Conservation (phyloP, 2,797 vertebrate genomes). For the Microtus agrestis region DNA sequence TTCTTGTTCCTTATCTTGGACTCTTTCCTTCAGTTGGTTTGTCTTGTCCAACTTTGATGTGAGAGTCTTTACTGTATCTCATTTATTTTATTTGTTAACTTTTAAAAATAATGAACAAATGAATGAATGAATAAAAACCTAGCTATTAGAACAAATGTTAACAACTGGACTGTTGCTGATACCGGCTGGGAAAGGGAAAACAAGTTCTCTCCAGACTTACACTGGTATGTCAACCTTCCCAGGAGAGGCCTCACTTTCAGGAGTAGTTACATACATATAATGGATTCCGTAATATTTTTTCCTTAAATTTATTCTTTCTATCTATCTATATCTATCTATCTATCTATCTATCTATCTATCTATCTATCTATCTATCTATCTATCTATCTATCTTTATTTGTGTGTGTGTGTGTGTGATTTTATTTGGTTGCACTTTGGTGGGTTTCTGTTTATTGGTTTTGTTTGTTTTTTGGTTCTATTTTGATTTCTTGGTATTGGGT, state of each 20-base stretch:
- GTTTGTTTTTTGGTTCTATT: not conserved
- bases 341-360: not conserved
- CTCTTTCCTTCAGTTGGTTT: not conserved
- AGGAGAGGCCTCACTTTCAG: not conserved
- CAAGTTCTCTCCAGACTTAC: not conserved
- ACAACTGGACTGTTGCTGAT: not conserved
- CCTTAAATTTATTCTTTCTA: not conserved
- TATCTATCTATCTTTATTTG: too few species aligned
- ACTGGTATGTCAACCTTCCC: not conserved
- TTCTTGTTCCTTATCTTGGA: not conserved
- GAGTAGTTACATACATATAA: too few species aligned
- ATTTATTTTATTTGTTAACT: not conserved
- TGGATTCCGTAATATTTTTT: not conserved
- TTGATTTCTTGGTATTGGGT: not conserved
- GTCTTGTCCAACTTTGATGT: not conserved
- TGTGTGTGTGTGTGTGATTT: not conserved
- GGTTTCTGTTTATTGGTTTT: not conserved
- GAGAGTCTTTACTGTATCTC: not conserved
- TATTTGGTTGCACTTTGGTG: not conserved
- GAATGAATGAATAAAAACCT: not conserved
- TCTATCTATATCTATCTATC: too few species aligned
- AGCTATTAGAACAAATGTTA: not conserved
- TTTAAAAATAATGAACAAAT: not conserved
- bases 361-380: rapidly evolving
- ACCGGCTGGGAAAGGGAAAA: not conserved